Evolutionary conservation across 2,797 vertebrate species (phyloP).

Genomic region (Sebastiscus tertius): DNA sequence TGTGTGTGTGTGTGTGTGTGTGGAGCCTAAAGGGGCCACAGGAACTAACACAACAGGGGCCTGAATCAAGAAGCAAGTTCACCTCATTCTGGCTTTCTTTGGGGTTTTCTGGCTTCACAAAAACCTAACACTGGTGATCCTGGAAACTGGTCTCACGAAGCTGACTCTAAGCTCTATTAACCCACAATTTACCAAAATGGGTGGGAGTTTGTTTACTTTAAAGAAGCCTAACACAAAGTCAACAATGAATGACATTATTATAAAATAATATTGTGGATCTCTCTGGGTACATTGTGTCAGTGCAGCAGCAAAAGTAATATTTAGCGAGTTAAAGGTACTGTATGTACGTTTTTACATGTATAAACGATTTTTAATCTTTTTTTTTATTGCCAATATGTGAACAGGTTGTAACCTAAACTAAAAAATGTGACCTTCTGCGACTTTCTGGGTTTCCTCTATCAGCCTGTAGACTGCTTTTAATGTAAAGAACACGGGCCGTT

Average conservation of each 20-base stretch:
- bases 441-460: no score
- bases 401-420: no score
- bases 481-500: no score
- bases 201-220: neutral
- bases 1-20: constrained; percentile 15
- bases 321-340: neutral
- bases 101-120: constrained; percentile 10
- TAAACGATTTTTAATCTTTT: accelerated
- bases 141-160: constrained; percentile 47
- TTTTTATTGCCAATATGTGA: no score
- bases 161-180: constrained; percentile 3
- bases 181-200: neutral
- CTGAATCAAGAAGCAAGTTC: constrained; percentile 37
- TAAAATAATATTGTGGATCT: neutral
- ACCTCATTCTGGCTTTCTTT: constrained; percentile 24
- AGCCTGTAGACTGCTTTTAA: no score
- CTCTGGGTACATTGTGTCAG: neutral
- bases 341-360: no score
- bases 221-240: neutral
- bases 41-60: constrained; percentile 48
- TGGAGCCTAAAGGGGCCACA: constrained; percentile 50
- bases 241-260: neutral
- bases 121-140: neutral
- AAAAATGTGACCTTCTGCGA: no score
- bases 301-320: neutral